Evolutionary conservation across 2,113 vertebrate genomes (phyloP), one percentile per base, ranked within the genome.

Genomic region (Perccottus glenii): DNA sequence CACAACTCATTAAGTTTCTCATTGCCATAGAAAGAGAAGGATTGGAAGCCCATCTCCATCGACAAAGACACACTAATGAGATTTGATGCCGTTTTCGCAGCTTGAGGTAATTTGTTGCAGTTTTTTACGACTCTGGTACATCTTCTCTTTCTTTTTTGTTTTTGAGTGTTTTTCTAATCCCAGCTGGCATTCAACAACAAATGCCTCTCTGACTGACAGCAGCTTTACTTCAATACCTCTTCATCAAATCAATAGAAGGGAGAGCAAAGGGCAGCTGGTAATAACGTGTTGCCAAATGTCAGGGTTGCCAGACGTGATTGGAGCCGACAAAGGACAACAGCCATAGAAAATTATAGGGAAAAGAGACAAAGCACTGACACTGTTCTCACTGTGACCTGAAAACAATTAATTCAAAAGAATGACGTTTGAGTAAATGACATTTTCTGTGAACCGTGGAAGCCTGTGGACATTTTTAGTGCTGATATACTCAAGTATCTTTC

Each of bases 1-100:
- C 70, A 77, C 77, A 84, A 80, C 66, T 75, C 85, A 78, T 88
- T 85, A 80, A 70, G 68, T 82, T 76, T 75, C 47, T 49, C 53
- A 65, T 74, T 36, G 32, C 58, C 5, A 33, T 36, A 68, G 51
- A 79, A 38, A 47, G 63, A 82, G 44, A 82, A 47, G 15, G 64
- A 73, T 59, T 78, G 69, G 53, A 67, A 76, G 67, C 52, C 48
- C 49, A 75, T 78, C 77, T 70, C 56, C 59, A 78, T 64, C 49
- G 33, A 73, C 36, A 53, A 65, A 73, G 59, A 68, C 58, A 57
- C 36, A 44, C 71, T 78, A 74, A 81, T 86, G 78, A 76, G 66
- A 80, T 67, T 85, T 66, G 56, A 57, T 49, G 47, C 46, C 47
- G 71, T 82, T 88, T 83, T 70, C 71, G 75, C 73, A 79, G 85